These are phyloP conservation scores for Rhizoglyphus robini DNA, from an alignment of 1,140 invertebrate genomes.

Conservation along the genomic window DNA sequence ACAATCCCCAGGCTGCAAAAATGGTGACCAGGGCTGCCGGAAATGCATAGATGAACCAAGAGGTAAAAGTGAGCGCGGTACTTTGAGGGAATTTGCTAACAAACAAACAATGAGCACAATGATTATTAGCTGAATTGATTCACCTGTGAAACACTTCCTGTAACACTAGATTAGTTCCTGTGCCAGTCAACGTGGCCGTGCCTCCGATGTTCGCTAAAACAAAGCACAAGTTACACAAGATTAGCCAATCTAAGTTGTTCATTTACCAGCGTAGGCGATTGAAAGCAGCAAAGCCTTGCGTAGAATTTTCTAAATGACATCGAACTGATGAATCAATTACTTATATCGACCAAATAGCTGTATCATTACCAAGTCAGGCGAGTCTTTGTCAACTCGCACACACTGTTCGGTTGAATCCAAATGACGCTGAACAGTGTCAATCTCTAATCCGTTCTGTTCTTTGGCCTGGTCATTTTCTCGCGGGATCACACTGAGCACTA, in stretches of 20 bases:
- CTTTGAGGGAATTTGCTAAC: slow-evolving; percentile 23
- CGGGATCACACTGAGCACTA: not conserved
- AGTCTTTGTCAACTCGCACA: too few relatives aligned
- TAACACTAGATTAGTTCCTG: slow-evolving; percentile 72
- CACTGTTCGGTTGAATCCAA: too few relatives aligned
- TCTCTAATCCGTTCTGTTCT: too few relatives aligned
- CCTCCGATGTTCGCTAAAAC: slow-evolving; percentile 54
- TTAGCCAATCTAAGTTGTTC: not conserved
- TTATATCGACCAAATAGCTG: too few relatives aligned
- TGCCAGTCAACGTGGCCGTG: slow-evolving; percentile 69
- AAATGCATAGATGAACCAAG: slow-evolving; percentile 52
- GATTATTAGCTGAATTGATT: not conserved
- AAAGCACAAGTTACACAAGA: not conserved
- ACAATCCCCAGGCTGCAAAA: slow-evolving; percentile 50
- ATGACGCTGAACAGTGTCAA: too few relatives aligned
- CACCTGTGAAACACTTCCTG: slow-evolving; percentile 40
- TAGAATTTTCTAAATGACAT: slow-evolving; percentile 12
- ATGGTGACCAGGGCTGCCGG: slow-evolving; percentile 56
- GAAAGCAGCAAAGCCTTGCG: slow-evolving; percentile 43
- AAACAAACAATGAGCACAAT: not conserved
- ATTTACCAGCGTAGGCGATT: slow-evolving; percentile 52
- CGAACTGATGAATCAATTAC: too few relatives aligned
- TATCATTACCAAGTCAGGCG: too few relatives aligned
- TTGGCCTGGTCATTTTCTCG: not conserved
- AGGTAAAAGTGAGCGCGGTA: slow-evolving; percentile 49